Evolutionary conservation across 2,888 invertebrate species (phyloP), one percentile per base, ranked within the genome.

Genomic region (Temnothorax unifasciatus): DNA sequence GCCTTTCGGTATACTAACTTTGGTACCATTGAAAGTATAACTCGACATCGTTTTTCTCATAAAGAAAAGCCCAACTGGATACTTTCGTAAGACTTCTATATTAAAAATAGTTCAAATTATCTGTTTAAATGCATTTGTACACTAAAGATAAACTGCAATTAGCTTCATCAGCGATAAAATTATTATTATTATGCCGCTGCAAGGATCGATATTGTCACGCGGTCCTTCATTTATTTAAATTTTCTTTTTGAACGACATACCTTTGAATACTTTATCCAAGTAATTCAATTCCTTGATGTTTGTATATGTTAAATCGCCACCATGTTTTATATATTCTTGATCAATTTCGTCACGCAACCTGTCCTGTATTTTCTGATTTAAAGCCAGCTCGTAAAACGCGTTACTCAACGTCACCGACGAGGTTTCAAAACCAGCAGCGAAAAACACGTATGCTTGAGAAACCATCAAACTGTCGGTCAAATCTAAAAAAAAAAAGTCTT

Each of bases 261-360:
- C 95, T 85, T 92, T 91, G 41, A 95, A 90, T 0, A 95, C 94
- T 90, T 92, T 94, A 83, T 95, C 94, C 75, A 95, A 89, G 84
- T 95, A 95, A 11, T 93, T 91, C 95, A 95, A 93, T 47, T 94
- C 93, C 71, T 93, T 93, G 0, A 95, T 85, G 2, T 92, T 91
- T 18, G 95, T 95, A 83, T 95, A 95, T 2, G 92, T 94, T 0
- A 95, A 77, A 38, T 91, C 87, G 0, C 93, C 93, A 2, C 92
- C 89, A 52, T 92, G 88, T 59, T 90, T 92, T 0, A 89, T 75
- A 50, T 93, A 81, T 6, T 91, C 88, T 3, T 90, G 82, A 0
- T 90, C 88, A 44, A 95, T 93, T 90, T 95, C 95, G 15, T 92
- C 68, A 18, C 93, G 88, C 29, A 95, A 86, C 64, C 90, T 93